Evolutionary conservation across 2,113 vertebrate genomes (phyloP).

Genomic region (Oncorhynchus keta): DNA sequence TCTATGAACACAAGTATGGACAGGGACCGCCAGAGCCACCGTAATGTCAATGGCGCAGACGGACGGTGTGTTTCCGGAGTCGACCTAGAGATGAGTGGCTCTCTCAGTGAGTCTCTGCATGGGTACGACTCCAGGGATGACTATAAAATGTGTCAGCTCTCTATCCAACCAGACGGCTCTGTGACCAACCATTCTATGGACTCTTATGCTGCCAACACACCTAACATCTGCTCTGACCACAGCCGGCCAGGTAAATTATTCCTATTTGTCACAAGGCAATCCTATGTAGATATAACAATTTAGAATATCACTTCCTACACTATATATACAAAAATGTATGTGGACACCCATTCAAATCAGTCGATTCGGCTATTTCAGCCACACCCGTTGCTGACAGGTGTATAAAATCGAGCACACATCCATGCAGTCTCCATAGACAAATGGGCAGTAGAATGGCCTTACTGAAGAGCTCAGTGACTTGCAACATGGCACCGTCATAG

Average conservation of each 20-base stretch:
- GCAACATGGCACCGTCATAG: no score
- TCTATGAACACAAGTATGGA: constrained; percentile 56
- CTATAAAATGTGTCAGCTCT: constrained; percentile 78
- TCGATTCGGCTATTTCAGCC: no score
- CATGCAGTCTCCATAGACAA: no score
- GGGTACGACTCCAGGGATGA: constrained; percentile 74
- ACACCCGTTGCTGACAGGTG: no score
- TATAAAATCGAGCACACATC: no score
- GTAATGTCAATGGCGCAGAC: constrained; percentile 59
- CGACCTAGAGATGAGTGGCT: constrained; percentile 66
- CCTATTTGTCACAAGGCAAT: no score
- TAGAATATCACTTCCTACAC: no score
- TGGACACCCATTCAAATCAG: no score
- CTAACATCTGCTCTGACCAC: constrained; percentile 68
- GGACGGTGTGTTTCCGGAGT: constrained; percentile 49
- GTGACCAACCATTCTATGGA: constrained; percentile 75
- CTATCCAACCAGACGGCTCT: constrained; percentile 78
- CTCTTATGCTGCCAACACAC: constrained; percentile 55
- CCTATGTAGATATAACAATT: no score
- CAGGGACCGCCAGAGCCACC: constrained; percentile 58
- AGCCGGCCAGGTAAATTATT: constrained; percentile 55
- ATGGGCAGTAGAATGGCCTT: no score
- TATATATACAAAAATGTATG: no score
- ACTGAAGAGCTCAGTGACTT: no score
- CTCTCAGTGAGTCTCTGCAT: constrained; percentile 71